phyloP scores from a whole-genome alignment of 1,140 invertebrate genomes.

The Trachelipus rathkii region DNA sequence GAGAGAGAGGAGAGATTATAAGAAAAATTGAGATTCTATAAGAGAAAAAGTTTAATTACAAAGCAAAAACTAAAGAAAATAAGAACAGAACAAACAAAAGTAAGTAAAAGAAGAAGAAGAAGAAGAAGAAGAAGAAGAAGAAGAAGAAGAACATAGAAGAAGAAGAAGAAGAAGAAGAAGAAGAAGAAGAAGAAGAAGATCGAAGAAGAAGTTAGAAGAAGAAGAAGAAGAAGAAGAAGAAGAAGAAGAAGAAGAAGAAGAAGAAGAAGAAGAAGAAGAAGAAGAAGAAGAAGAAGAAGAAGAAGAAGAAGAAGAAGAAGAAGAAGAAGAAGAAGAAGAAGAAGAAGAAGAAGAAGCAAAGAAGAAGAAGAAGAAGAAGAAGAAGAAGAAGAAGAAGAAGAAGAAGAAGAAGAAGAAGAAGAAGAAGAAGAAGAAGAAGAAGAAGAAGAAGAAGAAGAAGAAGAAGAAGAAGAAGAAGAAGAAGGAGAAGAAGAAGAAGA shows the following conservation, averaged over 20 bases:
- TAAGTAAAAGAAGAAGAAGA: too few relatives aligned
- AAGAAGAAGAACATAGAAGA: too few relatives aligned
- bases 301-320: slow-evolving; percentile 9
- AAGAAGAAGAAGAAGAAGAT: slow-evolving; percentile 5
- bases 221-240: slow-evolving; percentile 9
- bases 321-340: slow-evolving; percentile 9
- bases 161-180: slow-evolving; percentile 9
- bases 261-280: too few relatives aligned
- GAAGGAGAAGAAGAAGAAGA: slow-evolving; percentile 9
- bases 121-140: slow-evolving; percentile 8
- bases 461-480: slow-evolving; percentile 9
- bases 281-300: slow-evolving; percentile 10
- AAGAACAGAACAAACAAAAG: too few relatives aligned
- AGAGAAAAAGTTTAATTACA: too few relatives aligned
- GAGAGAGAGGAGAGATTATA: too few relatives aligned
- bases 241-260: slow-evolving; percentile 9
- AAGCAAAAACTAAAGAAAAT: not conserved
- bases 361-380: slow-evolving; percentile 9
- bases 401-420: slow-evolving; percentile 9
- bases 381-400: slow-evolving; percentile 9
- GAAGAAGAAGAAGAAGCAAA: too few relatives aligned
- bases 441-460: slow-evolving; percentile 9
- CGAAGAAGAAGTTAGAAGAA: not conserved
- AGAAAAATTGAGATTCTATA: too few relatives aligned
- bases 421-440: slow-evolving; percentile 9